These are phyloP conservation scores for Xestia xanthographa DNA, from an alignment of 2,888 invertebrate genomes.

Conservation along the genomic window DNA sequence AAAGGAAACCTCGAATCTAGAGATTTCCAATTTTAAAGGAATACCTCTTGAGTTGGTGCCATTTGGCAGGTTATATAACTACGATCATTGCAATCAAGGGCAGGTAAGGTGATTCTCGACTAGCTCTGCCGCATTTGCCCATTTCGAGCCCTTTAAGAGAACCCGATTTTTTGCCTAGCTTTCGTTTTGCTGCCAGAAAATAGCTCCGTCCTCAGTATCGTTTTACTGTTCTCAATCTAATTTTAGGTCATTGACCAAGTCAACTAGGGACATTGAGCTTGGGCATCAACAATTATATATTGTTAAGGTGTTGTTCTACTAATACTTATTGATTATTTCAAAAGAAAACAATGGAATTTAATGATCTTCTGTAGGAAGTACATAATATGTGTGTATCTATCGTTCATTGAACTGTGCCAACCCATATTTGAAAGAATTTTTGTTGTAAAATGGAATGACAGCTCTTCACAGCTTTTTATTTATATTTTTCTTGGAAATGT, in stretches of 20 bases:
- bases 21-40: background rate
- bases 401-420: background rate
- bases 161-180: slow-evolving; percentile 17
- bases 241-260: background rate
- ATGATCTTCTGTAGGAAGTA: background rate
- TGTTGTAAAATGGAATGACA: background rate
- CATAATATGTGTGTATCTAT: background rate
- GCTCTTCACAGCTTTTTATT: background rate
- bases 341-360: background rate
- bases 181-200: slow-evolving; percentile 11
- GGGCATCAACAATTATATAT: background rate
- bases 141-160: background rate
- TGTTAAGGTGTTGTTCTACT: background rate
- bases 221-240: background rate
- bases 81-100: slow-evolving; percentile 11
- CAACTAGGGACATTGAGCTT: background rate
- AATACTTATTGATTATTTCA: background rate
- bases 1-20: background rate
- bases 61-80: slow-evolving; percentile 9
- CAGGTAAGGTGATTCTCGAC: slow-evolving; percentile 21
- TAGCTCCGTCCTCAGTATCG: background rate
- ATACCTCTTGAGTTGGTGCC: slow-evolving; percentile 4
- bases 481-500: background rate
- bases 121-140: background rate
- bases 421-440: background rate